Base-by-base conservation (phyloP, 2,888 invertebrate species). In the Eustalomyia histrio region DNA sequence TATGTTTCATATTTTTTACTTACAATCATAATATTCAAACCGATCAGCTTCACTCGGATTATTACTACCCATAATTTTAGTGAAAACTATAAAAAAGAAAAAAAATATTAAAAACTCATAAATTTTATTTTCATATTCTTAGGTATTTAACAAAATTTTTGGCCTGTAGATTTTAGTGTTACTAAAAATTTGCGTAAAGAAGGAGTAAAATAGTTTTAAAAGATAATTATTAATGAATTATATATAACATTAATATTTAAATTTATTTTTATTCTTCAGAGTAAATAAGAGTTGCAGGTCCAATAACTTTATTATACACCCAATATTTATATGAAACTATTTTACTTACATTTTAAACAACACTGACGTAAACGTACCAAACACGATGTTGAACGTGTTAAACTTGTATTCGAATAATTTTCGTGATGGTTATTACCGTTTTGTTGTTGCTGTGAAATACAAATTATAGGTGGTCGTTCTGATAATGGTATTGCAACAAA, bases 51-150 rank as follows among this genome's bases (percentile, higher is more conserved):
- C 89, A 76, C 89, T 89, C 71, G 90, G 90, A 82, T 84, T 88
- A 73, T 87, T 87, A 85, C 90, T 90, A 84, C 90, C 89, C 89
- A 89, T 89, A 85, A 89, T 89, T 88, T 88, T 89, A 74, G 85
- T 85, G 75, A 90, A 85, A 86, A 90, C 89, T 89, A 82, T 53
- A 82, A 85, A 47, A 58, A 52, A 64, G 1, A 58, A 39, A 4
- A n/a, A 60, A 47, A 52, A 71, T 55, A 79, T 53, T 55, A 63
- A 76, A 58, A 29, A n/a, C n/a, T 16, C 16, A 8, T 2, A 33
- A 57, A 33, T 21, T 17, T 39, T 35, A 6, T 29, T 6, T 29
- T 29, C 7, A n/a, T n/a, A 5, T 2, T 47, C 5, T 47, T 47
- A 47, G 43, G 16, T 3, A 6, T 14, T 6, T n/a, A 47, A 47